Evolutionary conservation across 2,797 vertebrate genomes (phyloP).

Genomic region (Argentina silus): DNA sequence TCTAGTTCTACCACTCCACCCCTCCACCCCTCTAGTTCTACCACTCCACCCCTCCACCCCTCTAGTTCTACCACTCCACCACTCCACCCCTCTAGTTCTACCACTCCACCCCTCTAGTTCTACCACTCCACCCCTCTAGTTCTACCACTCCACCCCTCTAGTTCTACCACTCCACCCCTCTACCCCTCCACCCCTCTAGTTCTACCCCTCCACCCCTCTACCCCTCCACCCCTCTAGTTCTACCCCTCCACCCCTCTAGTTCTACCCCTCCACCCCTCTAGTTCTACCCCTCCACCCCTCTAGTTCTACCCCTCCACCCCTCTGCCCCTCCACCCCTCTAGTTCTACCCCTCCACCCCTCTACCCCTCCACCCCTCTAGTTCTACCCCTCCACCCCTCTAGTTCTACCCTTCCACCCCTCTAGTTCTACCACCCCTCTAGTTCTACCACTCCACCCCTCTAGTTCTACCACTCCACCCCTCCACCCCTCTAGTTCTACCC

Average conservation of each 20-base stretch:
- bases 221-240: constrained; percentile 15
- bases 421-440: background rate
- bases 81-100: constrained; percentile 17
- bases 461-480: too few relatives aligned
- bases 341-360: background rate
- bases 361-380: constrained; percentile 7
- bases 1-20: too few relatives aligned
- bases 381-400: constrained; percentile 20
- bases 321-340: background rate
- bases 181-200: background rate
- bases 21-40: constrained; percentile 15
- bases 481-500: constrained; percentile 19
- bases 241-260: too few relatives aligned
- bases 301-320: constrained; percentile 29
- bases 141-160: too few relatives aligned
- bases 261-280: background rate
- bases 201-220: background rate
- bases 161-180: constrained; percentile 28
- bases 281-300: background rate
- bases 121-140: background rate
- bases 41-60: too few relatives aligned
- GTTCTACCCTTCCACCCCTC: background rate
- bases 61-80: too few relatives aligned
- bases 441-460: constrained; percentile 21
- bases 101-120: too few relatives aligned